Evolutionary conservation across 2,113 vertebrate genomes (phyloP), one percentile per base, ranked within the genome.

Genomic region (Opisthocomus hoazin): DNA sequence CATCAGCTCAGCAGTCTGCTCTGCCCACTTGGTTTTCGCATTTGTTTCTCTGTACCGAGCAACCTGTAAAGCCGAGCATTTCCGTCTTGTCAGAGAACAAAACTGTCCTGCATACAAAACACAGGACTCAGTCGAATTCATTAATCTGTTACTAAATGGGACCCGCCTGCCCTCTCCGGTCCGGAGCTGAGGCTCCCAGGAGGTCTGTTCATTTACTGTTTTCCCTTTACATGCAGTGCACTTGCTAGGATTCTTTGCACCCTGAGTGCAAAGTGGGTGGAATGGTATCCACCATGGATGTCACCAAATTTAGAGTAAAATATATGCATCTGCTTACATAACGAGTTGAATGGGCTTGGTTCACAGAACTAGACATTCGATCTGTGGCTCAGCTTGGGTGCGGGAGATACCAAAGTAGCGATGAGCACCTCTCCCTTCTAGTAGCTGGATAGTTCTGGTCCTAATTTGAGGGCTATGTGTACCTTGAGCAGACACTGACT

Each of bases 321-420:
- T 39, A 87, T 14, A 74, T 56, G 75, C 74, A 91, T 87, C 51
- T 91, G 53, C 93, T 96, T 91, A 89, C 93, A 90, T 45, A 84
- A 90, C 0, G 0, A 75, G 43, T 34, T 84, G 68, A 78, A 93
- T 43, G 66, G 87, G 51, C 75, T 83, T 54, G 51, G 30, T 70
- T 87, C 61, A 79, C 56, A 80, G 74, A 73, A 64, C 32, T 5
- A 61, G 75, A 46, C 61, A 70, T 66, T 53, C 75, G 76, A 77
- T 74, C 51, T 30, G 43, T 29, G 64, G 66, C 85, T 86, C 82
- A 51, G 54, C 51, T 68, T 26, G 64, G 68, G 39, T 60, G 77
- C 29, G 57, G 73, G 87, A 95, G 77, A 91, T 46, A 84, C 65
- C 80, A 36, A 93, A 82, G 87, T 0, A 78, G 65, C 53, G 75